A percentile compares a stretch with the other conserved stretches of the same genome.
These are phyloP conservation scores for Oriolus oriolus DNA, from an alignment of 2,113 vertebrate genomes.

Conservation along the genomic window DNA sequence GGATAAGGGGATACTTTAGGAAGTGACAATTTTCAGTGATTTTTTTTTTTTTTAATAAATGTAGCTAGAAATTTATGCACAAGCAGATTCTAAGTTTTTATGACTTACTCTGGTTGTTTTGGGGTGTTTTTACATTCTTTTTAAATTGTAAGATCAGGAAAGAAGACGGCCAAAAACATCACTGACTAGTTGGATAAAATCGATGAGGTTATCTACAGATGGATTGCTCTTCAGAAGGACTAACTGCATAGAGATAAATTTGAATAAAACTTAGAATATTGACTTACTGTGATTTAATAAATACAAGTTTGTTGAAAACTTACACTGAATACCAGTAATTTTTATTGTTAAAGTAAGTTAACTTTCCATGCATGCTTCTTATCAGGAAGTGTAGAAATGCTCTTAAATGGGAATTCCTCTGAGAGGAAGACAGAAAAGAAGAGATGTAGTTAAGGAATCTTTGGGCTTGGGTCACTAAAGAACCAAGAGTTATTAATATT, in stretches of 20 bases:
- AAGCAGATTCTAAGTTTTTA: background rate
- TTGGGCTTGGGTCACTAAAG: background rate
- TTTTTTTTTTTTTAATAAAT: background rate
- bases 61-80: background rate
- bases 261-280: background rate
- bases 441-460: background rate
- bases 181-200: background rate
- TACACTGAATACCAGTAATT: background rate
- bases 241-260: background rate
- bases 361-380: background rate
- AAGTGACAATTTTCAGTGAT: background rate
- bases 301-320: background rate
- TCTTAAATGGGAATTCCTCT: background rate
- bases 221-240: background rate
- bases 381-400: background rate
- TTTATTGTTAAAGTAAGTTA: background rate
- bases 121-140: background rate
- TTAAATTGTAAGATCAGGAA: background rate
- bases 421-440: background rate
- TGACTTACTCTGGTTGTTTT: background rate
- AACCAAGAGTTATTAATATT: background rate
- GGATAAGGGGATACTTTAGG: background rate
- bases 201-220: background rate
- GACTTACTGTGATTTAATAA: background rate
- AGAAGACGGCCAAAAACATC: background rate